Evolutionary conservation across 2,888 invertebrate species (phyloP).

Genomic region (Mythimna impura): DNA sequence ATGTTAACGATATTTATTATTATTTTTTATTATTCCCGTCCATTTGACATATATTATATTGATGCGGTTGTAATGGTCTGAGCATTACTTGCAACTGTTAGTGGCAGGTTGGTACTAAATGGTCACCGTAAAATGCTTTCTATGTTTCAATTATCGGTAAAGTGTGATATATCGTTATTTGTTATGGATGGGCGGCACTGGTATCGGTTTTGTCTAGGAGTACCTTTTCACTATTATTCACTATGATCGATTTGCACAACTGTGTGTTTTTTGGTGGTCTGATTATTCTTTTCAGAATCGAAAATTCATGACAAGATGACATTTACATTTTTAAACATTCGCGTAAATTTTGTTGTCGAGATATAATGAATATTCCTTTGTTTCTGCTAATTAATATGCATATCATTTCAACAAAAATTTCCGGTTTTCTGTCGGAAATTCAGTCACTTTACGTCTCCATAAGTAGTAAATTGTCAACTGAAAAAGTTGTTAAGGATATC

Average conservation of each 20-base stretch:
- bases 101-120: conserved; percentile 69
- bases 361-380: conserved; percentile 44
- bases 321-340: conserved; percentile 21
- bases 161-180: conserved; percentile 80
- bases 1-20: conserved; percentile 37
- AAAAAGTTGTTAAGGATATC: conserved; percentile 20
- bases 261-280: conserved; percentile 16
- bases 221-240: conserved; percentile 16
- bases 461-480: conserved; percentile 18
- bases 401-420: conserved; percentile 31
- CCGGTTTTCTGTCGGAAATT: conserved; percentile 5
- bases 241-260: conserved; percentile 37
- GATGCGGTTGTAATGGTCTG: conserved; percentile 69
- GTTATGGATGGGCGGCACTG: conserved; percentile 56
- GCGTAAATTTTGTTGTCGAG: conserved; percentile 20
- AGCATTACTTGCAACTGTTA: conserved; percentile 73
- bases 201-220: conserved; percentile 35
- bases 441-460: conserved; percentile 9
- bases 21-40: conserved; percentile 73
- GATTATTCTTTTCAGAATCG: conserved; percentile 6
- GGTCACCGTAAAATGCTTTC: conserved; percentile 81
- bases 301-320: conserved; percentile 28
- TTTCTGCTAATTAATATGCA: conserved; percentile 36
- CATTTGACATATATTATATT: conserved; percentile 85
- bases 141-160: conserved; percentile 79